These are phyloP conservation scores for Drusus annulatus DNA, from an alignment of 1,140 invertebrate species.

Conservation along the genomic window DNA sequence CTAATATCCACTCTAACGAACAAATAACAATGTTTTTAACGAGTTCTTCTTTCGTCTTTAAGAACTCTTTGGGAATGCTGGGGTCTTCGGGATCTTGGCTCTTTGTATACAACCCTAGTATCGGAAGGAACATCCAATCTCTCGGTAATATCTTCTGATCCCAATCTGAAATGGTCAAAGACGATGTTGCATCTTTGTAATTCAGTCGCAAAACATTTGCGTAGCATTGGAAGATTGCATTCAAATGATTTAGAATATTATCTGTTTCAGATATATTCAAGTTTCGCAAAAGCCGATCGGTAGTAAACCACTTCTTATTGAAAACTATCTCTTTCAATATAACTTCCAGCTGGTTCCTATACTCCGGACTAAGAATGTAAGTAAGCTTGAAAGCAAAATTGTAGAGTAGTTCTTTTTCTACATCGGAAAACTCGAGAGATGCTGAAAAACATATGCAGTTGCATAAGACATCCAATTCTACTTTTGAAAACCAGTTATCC, in stretches of 20 bases:
- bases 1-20: conserved; percentile 73
- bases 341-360: conserved; percentile 67
- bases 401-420: conserved; percentile 69
- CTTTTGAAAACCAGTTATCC: conserved; percentile 74
- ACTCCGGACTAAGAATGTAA: conserved; percentile 69
- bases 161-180: conserved; percentile 60
- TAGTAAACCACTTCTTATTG: conserved; percentile 72
- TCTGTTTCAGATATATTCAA: conserved; percentile 67
- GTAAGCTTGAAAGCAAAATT: conserved; percentile 71
- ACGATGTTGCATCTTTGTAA: conserved; percentile 53
- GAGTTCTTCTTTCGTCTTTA: conserved; percentile 61
- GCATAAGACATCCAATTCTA: conserved; percentile 71
- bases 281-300: conserved; percentile 70
- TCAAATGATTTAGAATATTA: conserved; percentile 66
- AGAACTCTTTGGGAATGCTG: conserved; percentile 62
- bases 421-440: conserved; percentile 60
- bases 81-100: conserved; percentile 62
- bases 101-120: conserved; percentile 74
- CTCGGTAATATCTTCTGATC: conserved; percentile 74
- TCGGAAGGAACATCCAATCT: conserved; percentile 80
- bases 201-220: conserved; percentile 68
- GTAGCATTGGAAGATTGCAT: conserved; percentile 71
- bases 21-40: conserved; percentile 68
- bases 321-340: conserved; percentile 72
- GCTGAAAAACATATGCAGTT: conserved; percentile 68